Evolutionary conservation across 2,888 invertebrate genomes (phyloP).

Genomic region (Stegophylla sp.): DNA sequence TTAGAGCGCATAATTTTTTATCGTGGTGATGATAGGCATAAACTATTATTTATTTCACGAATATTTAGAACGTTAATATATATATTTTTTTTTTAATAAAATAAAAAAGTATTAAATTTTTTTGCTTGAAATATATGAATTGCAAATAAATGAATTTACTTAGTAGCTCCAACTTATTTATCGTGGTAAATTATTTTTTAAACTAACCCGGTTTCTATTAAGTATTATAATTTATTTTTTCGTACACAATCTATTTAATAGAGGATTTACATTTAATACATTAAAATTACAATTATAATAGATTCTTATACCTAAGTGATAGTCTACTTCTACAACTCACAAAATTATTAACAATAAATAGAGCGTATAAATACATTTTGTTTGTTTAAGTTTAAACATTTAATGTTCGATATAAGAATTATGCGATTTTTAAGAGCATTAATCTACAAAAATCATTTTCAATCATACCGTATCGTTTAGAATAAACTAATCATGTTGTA

Average conservation of each 20-base stretch:
- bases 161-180: too few relatives aligned
- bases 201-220: neutral
- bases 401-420: neutral
- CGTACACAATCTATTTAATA: neutral
- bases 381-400: neutral
- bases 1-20: too few relatives aligned
- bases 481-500: neutral
- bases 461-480: too few relatives aligned
- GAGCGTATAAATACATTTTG: neutral
- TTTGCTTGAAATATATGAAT: too few relatives aligned
- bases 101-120: too few relatives aligned
- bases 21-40: too few relatives aligned
- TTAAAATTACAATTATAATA: neutral
- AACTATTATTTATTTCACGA: too few relatives aligned
- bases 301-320: constrained; percentile 11
- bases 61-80: too few relatives aligned
- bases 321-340: constrained; percentile 2
- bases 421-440: neutral
- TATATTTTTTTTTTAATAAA: too few relatives aligned
- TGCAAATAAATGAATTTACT: too few relatives aligned
- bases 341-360: neutral
- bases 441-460: too few relatives aligned
- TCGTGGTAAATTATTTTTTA: too few relatives aligned
- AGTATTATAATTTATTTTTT: neutral
- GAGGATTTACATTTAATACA: neutral